Base-by-base conservation (phyloP, 2,113 vertebrate species). In the Nipponia nippon region DNA sequence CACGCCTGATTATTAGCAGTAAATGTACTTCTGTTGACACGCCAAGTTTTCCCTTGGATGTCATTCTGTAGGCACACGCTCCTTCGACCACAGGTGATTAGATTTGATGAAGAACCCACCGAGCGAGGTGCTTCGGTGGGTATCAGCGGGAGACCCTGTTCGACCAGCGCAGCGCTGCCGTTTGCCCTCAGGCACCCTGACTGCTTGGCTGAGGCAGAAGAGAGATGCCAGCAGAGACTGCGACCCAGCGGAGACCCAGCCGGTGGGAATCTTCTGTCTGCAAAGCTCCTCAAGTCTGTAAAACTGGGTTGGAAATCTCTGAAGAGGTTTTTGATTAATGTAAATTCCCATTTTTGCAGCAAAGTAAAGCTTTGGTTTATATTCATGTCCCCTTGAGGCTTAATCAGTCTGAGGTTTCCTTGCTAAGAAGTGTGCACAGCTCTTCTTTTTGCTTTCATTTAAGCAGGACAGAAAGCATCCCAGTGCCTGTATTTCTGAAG, bases 321-420 rank as follows among this genome's bases (percentile, higher is more conserved):
- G 44, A 94, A 92, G 95, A 93, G 89, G 55, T 81, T 92, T 92
- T 83, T 90, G 85, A 92, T 92, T 92, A 65, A 96, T 82, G 80
- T 40, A 89, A 93, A 94, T 90, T 90, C 49, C 40, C 40, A 5
- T 50, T 80, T 56, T 38, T 49, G 0, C 6, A 62, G 82, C 58
- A 63, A 90, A 91, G 29, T 69, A 80, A 93, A 90, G 46, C 86
- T 97, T 96, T 63, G 72, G 63, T 89, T 95, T 93, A 47, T 90
- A 18, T 78, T 78, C 53, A 40, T 1, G 3, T 83, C 83, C 90
- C 86, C 79, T 77, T 40, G 95, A 86, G 90, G 80, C 20, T 92
- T 89, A n/a, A 66, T 71, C 83, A 79, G 61, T 38, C 76, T 59
- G 93, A 94, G 86, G 38, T 78, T 92, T 70, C 90, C 50, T 34